Evolutionary conservation across 2,888 invertebrate genomes (phyloP).

Genomic region (Rosalia funebris): DNA sequence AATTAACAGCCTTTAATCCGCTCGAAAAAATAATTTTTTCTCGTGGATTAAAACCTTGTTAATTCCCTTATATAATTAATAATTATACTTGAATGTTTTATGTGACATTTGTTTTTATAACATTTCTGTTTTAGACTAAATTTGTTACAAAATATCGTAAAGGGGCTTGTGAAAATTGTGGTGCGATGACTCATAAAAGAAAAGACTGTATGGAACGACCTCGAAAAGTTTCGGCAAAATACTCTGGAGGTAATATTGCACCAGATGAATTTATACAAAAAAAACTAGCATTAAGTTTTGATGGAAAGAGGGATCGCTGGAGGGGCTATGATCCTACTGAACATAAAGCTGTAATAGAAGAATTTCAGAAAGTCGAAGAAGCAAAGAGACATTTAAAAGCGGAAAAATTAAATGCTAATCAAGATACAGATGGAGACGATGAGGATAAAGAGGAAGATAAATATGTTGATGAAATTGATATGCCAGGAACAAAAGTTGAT

Average conservation of each 20-base stretch:
- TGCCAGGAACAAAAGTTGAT: conserved; percentile 99
- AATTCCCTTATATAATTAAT: too few species aligned
- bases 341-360: conserved; percentile 90
- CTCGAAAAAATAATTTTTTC: too few species aligned
- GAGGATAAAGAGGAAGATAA: conserved; percentile 91
- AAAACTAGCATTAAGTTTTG: conserved; percentile 83
- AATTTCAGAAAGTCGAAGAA: conserved; percentile 92
- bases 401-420: conserved; percentile 79
- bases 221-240: conserved; percentile 92
- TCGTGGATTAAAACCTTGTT: too few species aligned
- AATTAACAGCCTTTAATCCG: too few species aligned
- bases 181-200: conserved; percentile 93
- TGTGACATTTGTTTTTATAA: too few species aligned
- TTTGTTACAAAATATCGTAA: conserved; percentile 84
- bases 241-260: conserved; percentile 85
- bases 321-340: conserved; percentile 93
- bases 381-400: conserved; percentile 92
- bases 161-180: conserved; percentile 99
- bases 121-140: conserved; percentile 68
- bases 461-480: conserved; percentile 93
- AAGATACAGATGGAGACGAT: conserved; percentile 73
- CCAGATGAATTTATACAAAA: conserved; percentile 92
- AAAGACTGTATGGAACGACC: conserved; percentile 98
- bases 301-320: conserved; percentile 97
- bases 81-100: too few species aligned